Base-by-base conservation (phyloP, 1,140 invertebrate species). In the Aradophagus sp. region DNA sequence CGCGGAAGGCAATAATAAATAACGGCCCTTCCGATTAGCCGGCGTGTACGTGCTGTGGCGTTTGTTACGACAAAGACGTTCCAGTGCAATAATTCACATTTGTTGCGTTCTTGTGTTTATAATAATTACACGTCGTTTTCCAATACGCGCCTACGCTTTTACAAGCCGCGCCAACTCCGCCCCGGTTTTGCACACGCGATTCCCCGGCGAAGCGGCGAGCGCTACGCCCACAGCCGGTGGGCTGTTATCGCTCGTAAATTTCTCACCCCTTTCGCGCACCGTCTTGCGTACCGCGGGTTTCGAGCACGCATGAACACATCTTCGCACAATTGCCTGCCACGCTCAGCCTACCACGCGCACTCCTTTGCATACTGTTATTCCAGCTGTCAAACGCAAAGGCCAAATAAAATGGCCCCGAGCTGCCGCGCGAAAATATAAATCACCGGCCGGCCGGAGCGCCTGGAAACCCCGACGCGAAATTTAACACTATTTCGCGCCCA, bases 201-300 rank as follows among this genome's bases (percentile, higher is more conserved):
- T 50, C 45, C 45, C 58, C 39, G 14, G 17, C 26, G 61, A 38
- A 65, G 42, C 20, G 11, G 35, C 20, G 4, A 29, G 23, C 45
- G 11, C 62, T 36, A 66, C 62, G 62, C 62, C 52, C 38, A 56
- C 62, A 15, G 44, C 44, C 14, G 27, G 44, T 56, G 52, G 44
- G 45, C 52, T 48, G 62, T 66, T 66, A 66, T 66, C 52, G 50
- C 39, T 58, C 62, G 45, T 66, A 66, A 66, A 66, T 66, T 66
- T 48, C 52, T 56, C 38, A 66, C 36, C 62, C 62, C 62, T 56
- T 65, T 41, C 13, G 34, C 34, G 13, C 17, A 23, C 17, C 32
- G 39, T 38, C 48, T 48, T 35, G 48, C 61, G 50, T 55, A 48
- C 42, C 55, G 50, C 61, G 35, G 42, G 41, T 48, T 65, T 65